A percentile compares a stretch with the other conserved stretches of the same genome.
These are phyloP conservation scores for Osmerus mordax DNA, from an alignment of 2,113 vertebrate species.

Conservation along the genomic window DNA sequence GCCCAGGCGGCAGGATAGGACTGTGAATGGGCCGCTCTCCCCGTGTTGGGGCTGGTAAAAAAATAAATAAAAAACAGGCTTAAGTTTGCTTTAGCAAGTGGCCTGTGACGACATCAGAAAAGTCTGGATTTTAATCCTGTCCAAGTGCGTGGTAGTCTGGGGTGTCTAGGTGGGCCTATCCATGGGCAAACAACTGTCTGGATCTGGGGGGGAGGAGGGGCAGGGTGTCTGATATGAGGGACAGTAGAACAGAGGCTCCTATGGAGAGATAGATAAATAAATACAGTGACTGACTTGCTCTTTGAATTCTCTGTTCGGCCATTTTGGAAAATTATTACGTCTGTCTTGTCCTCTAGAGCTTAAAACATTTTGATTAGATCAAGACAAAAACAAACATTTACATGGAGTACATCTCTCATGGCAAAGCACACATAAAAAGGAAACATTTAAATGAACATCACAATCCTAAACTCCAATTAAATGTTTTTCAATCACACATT, in stretches of 20 bases:
- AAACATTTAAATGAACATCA: background rate
- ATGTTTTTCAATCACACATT: background rate
- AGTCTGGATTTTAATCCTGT: slow-evolving; percentile 35
- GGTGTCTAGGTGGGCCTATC: slow-evolving; percentile 21
- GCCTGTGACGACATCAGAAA: slow-evolving; percentile 32
- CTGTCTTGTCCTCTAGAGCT: background rate
- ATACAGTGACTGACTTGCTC: background rate
- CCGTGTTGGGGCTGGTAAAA: slow-evolving; percentile 27
- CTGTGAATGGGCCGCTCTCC: slow-evolving; percentile 10
- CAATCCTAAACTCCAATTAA: background rate
- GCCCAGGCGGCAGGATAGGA: slow-evolving; percentile 26
- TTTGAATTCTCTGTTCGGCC: background rate
- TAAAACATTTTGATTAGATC: background rate
- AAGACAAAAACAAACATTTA: background rate
- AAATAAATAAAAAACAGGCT: slow-evolving; percentile 43
- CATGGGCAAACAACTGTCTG: slow-evolving; percentile 10
- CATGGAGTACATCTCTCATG: background rate
- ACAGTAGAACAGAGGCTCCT: slow-evolving; percentile 3
- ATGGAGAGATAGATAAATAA: background rate
- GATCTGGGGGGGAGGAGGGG: background rate
- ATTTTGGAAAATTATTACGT: background rate
- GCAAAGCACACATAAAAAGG: background rate
- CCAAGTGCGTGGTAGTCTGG: slow-evolving; percentile 36
- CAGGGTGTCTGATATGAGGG: background rate
- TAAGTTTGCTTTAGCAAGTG: slow-evolving; percentile 44